These are phyloP conservation scores for Hirtodrosophila confusa DNA, from an alignment of 2,888 invertebrate species.

Conservation along the genomic window DNA sequence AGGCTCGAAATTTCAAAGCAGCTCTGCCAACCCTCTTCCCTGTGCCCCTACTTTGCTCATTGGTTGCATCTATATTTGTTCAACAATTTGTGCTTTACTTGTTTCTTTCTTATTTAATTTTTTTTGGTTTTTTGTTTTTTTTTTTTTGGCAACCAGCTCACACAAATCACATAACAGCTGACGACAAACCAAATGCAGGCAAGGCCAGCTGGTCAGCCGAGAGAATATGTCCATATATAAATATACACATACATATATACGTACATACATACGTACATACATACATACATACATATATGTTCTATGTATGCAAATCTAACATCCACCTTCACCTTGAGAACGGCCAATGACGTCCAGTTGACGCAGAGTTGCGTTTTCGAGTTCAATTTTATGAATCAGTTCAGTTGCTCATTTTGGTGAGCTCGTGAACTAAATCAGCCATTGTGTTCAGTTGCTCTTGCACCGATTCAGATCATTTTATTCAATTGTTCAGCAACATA, in stretches of 20 bases:
- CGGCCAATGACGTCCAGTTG: constrained; percentile 57
- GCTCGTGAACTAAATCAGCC: too few relatives aligned
- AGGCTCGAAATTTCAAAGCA: not conserved
- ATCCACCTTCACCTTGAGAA: constrained; percentile 56
- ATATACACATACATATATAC: constrained; percentile 5
- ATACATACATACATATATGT: constrained; percentile 5
- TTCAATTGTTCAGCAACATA: too few relatives aligned
- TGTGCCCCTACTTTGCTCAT: constrained; percentile 1
- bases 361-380: constrained; percentile 6
- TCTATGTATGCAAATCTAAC: constrained; percentile 1
- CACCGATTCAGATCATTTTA: too few relatives aligned
- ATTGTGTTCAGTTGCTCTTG: too few relatives aligned
- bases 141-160: constrained; percentile 60
- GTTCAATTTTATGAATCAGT: too few relatives aligned
- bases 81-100: constrained; percentile 32
- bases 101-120: constrained; percentile 8
- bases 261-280: constrained; percentile 4
- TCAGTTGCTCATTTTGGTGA: too few relatives aligned
- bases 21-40: not conserved
- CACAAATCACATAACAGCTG: constrained; percentile 72
- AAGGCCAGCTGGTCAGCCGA: constrained; percentile 66
- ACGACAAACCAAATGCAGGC: constrained; percentile 56
- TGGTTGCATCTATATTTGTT: constrained; percentile 20
- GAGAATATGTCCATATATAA: constrained; percentile 29
- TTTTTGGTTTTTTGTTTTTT: constrained; percentile 25